Evolutionary conservation across 2,888 invertebrate genomes (phyloP).

Genomic region (Horisme vitalbata): DNA sequence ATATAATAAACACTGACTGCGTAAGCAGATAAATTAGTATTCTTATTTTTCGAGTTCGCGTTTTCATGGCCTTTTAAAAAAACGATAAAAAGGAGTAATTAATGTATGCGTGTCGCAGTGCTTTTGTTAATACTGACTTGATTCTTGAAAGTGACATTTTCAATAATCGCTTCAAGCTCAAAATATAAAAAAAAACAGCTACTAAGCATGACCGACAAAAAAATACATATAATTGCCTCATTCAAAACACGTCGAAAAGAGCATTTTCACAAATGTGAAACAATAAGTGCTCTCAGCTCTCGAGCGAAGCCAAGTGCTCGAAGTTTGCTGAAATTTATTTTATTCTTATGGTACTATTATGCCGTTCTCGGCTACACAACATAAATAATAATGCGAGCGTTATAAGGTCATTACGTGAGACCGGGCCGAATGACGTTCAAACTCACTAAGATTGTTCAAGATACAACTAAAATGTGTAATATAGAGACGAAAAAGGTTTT

Average conservation of each 20-base stretch:
- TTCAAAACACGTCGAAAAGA: conserved; percentile 59
- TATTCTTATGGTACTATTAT: conserved; percentile 80
- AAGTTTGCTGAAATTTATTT: conserved; percentile 78
- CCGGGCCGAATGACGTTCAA: conserved; percentile 62
- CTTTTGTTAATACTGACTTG: too few species aligned
- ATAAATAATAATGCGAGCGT: conserved; percentile 81
- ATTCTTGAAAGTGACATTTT: background rate
- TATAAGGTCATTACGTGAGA: conserved; percentile 78
- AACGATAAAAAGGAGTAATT: too few species aligned
- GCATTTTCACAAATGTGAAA: conserved; percentile 67
- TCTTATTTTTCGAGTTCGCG: too few species aligned
- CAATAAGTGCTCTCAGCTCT: conserved; percentile 72
- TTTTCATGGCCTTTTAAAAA: too few species aligned
- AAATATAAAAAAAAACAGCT: background rate
- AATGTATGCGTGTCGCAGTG: too few species aligned
- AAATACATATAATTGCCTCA: conserved; percentile 48
- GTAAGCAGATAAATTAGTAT: too few species aligned
- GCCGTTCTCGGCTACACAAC: conserved; percentile 79
- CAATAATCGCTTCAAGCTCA: background rate
- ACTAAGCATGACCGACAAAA: conserved; percentile 18
- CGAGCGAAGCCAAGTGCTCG: conserved; percentile 71
- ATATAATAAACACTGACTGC: too few species aligned
- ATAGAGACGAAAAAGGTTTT: background rate
- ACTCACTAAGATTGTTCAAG: conserved; percentile 16
- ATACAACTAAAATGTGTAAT: too few species aligned